These are phyloP conservation scores for Drosophila bocki DNA, from an alignment of 1,140 invertebrate species.

Conservation along the genomic window DNA sequence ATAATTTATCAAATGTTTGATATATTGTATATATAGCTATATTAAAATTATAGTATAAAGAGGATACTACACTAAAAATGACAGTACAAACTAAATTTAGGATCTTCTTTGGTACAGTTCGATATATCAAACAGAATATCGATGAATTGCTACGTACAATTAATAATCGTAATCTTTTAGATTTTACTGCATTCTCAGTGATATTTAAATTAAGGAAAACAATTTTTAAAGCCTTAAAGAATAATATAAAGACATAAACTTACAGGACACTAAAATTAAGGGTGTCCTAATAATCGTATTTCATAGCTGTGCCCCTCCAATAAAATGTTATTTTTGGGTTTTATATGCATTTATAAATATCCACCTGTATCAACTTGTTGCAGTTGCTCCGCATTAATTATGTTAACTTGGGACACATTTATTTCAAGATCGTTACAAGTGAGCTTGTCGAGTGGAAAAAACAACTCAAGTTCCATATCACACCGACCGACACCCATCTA, in stretches of 20 bases:
- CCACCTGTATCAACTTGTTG: conserved; percentile 16
- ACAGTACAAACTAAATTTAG: no score
- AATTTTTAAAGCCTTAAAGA: not conserved
- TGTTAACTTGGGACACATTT: conserved; percentile 3
- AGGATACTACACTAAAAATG: no score
- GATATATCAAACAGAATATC: no score
- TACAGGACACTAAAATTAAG: not conserved
- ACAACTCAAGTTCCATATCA: conserved; percentile 35
- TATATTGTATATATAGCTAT: no score
- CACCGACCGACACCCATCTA: conserved; percentile 33
- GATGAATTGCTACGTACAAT: no score
- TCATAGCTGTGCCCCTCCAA: not conserved
- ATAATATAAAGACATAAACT: no score
- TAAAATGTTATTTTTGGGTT: not conserved
- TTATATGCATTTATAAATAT: conserved; percentile 5
- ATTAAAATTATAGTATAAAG: no score
- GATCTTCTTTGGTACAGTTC: no score
- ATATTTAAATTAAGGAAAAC: not conserved
- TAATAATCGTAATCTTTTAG: no score
- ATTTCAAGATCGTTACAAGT: conserved; percentile 25
- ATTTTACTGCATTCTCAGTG: no score
- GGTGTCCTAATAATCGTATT: no score
- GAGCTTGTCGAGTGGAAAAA: conserved; percentile 26
- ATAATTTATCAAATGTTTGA: no score
- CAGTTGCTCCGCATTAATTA: conserved; percentile 37